A percentile compares a stretch with the other conserved stretches of the same genome.
Evolutionary conservation across 1,140 invertebrate species (phyloP).

Genomic region (Heliconius melpomene): DNA sequence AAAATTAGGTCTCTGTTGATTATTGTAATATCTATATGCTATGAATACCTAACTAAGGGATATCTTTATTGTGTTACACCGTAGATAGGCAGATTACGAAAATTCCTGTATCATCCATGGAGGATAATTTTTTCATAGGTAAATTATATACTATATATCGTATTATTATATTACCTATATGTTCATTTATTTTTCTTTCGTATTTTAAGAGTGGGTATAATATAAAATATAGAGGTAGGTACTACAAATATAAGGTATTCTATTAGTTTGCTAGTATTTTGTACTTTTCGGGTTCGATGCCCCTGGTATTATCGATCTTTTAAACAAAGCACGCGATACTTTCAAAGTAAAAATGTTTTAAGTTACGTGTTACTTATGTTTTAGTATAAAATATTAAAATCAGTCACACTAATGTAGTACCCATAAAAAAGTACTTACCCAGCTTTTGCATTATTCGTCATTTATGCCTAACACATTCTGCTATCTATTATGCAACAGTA

Average conservation of each 20-base stretch:
- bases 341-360: constrained; percentile 9
- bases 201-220: not conserved
- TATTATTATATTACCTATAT: no score
- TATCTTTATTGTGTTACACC: not conserved
- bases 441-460: no score
- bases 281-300: not conserved
- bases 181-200: not conserved
- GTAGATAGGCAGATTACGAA: not conserved
- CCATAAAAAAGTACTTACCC: not conserved
- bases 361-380: not conserved
- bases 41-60: constrained; percentile 1
- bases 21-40: not conserved
- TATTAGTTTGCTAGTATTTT: not conserved
- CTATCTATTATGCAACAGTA: not conserved
- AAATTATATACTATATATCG: not conserved
- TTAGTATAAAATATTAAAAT: not conserved
- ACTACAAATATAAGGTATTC: not conserved
- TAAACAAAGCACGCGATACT: constrained; percentile 17
- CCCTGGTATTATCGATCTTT: constrained; percentile 18
- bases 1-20: constrained; percentile 15
- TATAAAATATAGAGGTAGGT: not conserved
- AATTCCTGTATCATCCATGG: not conserved
- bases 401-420: not conserved
- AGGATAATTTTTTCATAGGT: not conserved
- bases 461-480: no score